A percentile compares a stretch with the other conserved stretches of the same genome.
phyloP scores from a whole-genome alignment of 2,888 invertebrate genomes.

The Stenolophus ochropezus region DNA sequence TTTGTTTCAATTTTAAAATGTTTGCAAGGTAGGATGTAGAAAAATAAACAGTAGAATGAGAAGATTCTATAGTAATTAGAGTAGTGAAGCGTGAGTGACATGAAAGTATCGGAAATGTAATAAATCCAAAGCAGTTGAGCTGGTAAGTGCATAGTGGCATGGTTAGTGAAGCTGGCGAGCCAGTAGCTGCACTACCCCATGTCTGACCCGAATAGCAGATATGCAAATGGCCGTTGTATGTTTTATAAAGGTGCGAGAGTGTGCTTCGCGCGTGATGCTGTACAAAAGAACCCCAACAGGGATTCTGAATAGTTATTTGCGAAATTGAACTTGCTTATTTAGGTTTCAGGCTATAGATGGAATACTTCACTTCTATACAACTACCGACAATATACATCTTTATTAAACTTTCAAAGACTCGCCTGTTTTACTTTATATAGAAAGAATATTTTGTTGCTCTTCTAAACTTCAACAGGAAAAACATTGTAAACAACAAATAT shows the following conservation, averaged over 20 bases:
- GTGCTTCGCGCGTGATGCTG: background rate
- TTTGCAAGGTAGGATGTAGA: no score
- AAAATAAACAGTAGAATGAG: no score
- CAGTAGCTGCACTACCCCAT: no score
- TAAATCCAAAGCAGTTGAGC: no score
- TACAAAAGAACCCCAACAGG: slow-evolving; percentile 49
- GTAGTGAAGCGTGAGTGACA: no score
- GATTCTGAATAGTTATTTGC: slow-evolving; percentile 1
- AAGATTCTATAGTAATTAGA: no score
- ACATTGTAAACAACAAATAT: background rate
- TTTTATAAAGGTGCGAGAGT: slow-evolving; percentile 52
- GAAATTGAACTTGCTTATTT: slow-evolving; percentile 10
- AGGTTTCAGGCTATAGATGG: background rate
- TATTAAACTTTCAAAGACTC: background rate
- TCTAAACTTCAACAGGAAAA: background rate
- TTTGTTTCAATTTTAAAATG: no score
- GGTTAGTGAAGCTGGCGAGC: no score
- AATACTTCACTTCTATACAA: background rate
- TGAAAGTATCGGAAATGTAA: no score
- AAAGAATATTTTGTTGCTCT: background rate
- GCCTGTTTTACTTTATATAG: background rate
- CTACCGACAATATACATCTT: background rate
- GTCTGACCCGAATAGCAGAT: slow-evolving; percentile 54
- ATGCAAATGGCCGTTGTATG: slow-evolving; percentile 56
- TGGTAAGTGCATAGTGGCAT: no score